Evolutionary conservation across 2,888 invertebrate genomes (phyloP), one percentile per base, ranked within the genome.

Genomic region (Limnephilus lunatus): DNA sequence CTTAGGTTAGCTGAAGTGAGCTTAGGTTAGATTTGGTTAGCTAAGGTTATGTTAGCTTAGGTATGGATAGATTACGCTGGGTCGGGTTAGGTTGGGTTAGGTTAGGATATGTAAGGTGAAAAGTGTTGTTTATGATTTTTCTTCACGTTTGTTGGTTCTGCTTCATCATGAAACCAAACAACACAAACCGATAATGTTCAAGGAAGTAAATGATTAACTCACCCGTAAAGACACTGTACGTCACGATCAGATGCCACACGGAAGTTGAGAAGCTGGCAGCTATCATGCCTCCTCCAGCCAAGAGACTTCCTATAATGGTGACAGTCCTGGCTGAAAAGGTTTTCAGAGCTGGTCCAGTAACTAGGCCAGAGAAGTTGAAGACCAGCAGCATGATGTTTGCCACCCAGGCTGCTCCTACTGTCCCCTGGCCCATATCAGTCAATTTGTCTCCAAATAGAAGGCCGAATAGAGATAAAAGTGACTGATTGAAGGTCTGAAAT

Each of bases 381-480:
- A 97, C 96, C 94, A 97, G 97, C 92, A 97, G 96, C 95, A 97
- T 97, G 0, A 97, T 96, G 94, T 97, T 97, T 94, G 97, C 96
- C 31, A 98, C 97, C 44, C 97, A 94, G 0, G 97, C 97, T 0
- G 97, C 97, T 14, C 97, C 97, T 88, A 97, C 96, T 0, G 97
- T 97, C 80, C 95, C 96, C 93, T 97, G 96, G 0, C 97, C 97
- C 96, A 97, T 97, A 0, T 96, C 95, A 94, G 96, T 95, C 92
- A 98, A 95, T 92, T 97, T 96, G 94, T 97, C 97, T 85, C 97
- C 97, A 94, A 97, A 98, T 68, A 98, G 95, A 91, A 98, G 95
- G 92, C 97, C 97, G 94, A 97, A 97, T 85, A 97, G 95, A 7
- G 97, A 97, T 93, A 97, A 95, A 95, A 97, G 96, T 3, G 97